A percentile compares a stretch with the other conserved stretches of the same genome.
These are phyloP conservation scores for Ochropleura plecta DNA, from an alignment of 2,888 invertebrate species.

Conservation along the genomic window DNA sequence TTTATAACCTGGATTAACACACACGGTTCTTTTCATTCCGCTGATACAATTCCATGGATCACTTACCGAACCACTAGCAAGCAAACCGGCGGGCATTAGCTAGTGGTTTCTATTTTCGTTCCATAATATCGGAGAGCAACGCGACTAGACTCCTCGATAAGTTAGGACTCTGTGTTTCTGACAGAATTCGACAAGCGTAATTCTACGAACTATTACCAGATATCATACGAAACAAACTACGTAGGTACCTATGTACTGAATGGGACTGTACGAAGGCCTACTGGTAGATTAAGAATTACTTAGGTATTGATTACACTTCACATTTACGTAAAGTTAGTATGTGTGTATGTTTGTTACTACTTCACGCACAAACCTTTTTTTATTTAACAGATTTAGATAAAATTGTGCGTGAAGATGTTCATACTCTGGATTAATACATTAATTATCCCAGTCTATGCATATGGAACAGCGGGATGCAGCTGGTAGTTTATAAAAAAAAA, in stretches of 20 bases:
- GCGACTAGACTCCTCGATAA: conserved; percentile 37
- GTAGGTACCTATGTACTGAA: background rate
- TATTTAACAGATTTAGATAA: too few relatives aligned
- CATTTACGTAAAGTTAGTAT: too few relatives aligned
- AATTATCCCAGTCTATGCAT: too few relatives aligned
- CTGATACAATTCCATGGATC: background rate
- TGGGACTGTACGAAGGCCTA: background rate
- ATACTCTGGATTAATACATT: too few relatives aligned
- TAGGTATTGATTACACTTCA: background rate
- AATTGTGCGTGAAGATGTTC: too few relatives aligned
- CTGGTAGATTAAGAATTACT: background rate
- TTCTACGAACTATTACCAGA: conserved; percentile 30
- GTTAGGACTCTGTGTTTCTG: conserved; percentile 33
- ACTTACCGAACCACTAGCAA: background rate
- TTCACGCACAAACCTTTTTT: too few relatives aligned
- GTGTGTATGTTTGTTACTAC: too few relatives aligned
- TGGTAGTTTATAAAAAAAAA: too few relatives aligned
- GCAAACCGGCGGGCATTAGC: background rate
- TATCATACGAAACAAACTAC: conserved; percentile 1
- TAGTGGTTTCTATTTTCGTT: background rate
- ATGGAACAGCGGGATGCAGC: too few relatives aligned
- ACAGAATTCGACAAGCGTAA: conserved; percentile 39
- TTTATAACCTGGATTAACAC: background rate
- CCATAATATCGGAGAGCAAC: conserved; percentile 13
- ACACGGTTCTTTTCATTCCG: background rate